phyloP scores from a whole-genome alignment of 2,113 vertebrate species.

The Noturus placidus region DNA sequence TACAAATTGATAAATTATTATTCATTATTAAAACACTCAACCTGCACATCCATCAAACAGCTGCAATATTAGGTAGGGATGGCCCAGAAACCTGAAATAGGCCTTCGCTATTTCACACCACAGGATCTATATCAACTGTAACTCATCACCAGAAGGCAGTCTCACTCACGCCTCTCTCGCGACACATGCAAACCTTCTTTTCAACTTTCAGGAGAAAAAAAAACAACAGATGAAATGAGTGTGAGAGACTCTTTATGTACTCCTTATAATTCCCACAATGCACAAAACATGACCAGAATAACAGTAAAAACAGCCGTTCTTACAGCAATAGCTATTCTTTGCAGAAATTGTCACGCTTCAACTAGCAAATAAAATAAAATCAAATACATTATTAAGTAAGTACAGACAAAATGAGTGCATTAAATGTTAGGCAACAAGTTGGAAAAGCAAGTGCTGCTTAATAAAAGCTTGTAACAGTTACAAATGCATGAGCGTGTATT shows the following conservation, averaged over 20 bases:
- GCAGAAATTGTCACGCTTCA: background rate
- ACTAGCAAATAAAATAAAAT: background rate
- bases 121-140: constrained; percentile 13
- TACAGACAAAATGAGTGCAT: background rate
- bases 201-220: background rate
- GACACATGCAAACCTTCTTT: background rate
- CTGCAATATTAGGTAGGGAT: background rate
- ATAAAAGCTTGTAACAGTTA: background rate
- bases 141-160: constrained; percentile 14
- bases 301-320: background rate
- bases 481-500: background rate
- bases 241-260: background rate
- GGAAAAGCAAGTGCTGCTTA: background rate
- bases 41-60: background rate
- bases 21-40: background rate
- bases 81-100: constrained; percentile 33
- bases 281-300: background rate
- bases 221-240: background rate
- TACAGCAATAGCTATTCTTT: background rate
- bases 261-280: background rate
- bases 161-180: background rate
- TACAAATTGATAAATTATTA: no score
- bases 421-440: background rate
- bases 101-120: constrained; percentile 15
- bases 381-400: background rate